Conservation (phyloP, 2,888 invertebrate species). For the Tipula vernalis region DNA sequence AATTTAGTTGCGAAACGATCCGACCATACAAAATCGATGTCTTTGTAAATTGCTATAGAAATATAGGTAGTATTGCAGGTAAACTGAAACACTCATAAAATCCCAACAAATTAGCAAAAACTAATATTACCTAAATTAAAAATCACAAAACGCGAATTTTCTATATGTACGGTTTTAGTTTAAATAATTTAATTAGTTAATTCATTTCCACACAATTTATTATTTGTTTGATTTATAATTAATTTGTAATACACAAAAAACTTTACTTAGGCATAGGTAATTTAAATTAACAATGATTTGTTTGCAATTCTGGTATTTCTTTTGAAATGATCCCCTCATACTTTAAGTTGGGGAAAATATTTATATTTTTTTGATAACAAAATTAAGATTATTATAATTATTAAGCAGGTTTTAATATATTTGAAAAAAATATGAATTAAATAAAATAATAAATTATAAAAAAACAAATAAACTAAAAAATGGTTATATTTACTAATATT, state of each 20-base stretch:
- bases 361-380: neutral
- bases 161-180: neutral
- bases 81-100: neutral
- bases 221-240: neutral
- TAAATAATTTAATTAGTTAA: neutral
- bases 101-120: neutral
- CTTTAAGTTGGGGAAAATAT: neutral
- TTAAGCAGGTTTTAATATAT: neutral
- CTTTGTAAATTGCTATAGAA: neutral
- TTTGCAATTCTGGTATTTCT: neutral
- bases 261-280: neutral
- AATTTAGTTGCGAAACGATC: neutral
- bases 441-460: neutral
- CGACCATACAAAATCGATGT: neutral
- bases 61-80: neutral
- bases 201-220: neutral
- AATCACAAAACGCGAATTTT: neutral
- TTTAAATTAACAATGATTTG: neutral
- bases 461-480: neutral
- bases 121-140: neutral
- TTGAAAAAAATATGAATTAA: neutral
- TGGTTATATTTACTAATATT: neutral
- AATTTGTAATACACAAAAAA: neutral
- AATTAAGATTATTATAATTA: neutral
- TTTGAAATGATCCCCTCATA: neutral